Conservation (phyloP, 2,113 vertebrate species). For the Carlito syrichta region DNA sequence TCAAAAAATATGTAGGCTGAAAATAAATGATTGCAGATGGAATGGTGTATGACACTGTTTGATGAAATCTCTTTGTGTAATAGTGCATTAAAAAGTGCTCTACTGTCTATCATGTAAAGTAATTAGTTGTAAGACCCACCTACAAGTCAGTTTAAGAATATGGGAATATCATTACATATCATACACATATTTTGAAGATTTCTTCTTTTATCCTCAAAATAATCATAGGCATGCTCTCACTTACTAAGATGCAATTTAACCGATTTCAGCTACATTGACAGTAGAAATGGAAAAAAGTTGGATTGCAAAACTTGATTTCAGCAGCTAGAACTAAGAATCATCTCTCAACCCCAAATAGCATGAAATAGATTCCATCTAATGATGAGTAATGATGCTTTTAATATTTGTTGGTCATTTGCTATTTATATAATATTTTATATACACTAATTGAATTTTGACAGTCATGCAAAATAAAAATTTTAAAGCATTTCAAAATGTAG, state of each 20-base stretch:
- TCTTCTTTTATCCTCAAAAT: neutral
- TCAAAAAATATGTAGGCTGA: neutral
- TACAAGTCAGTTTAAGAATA: conserved; percentile 28
- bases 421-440: conserved; percentile 25
- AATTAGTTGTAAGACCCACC: neutral
- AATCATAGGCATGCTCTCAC: neutral
- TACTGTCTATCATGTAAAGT: neutral
- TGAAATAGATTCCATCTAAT: neutral
- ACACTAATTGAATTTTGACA: conserved; percentile 14
- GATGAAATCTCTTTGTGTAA: neutral
- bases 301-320: conserved; percentile 27
- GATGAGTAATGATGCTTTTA: conserved; percentile 58
- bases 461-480: neutral
- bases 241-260: neutral
- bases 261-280: neutral
- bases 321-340: neutral
- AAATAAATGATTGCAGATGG: neutral
- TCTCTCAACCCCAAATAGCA: neutral
- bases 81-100: neutral
- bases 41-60: neutral
- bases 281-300: neutral
- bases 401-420: conserved; percentile 21
- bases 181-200: neutral
- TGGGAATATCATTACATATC: neutral
- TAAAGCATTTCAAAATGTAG: conserved; percentile 35